Base-by-base conservation (phyloP, 2,888 invertebrate genomes). In the Cheilosia vulpina region DNA sequence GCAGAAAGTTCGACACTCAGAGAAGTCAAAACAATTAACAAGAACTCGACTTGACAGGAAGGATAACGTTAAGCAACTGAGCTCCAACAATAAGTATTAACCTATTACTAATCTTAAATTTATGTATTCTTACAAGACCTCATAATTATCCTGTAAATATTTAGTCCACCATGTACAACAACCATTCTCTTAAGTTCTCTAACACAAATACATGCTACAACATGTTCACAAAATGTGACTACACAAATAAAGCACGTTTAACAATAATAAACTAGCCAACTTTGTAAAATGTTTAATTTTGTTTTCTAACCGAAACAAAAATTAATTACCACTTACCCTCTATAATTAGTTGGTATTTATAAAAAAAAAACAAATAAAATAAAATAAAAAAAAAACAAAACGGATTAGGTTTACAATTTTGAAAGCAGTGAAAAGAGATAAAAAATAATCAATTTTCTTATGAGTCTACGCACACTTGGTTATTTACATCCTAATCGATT, bases 301-400 rank as follows among this genome's bases (percentile, higher is more conserved):
- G 15, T 63, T 62, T 21, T 21, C 13, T 21, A 50, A 11, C 3
- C 5, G 24, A 60, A 66, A 62, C 45, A 17, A 65, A 58, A 69
- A 58, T 71, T 73, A 50, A 66, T 75, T 73, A 84, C 69, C 79
- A 84, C 84, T 84, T 84, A 84, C 84, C 84, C 84, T 84, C 84
- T 84, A 71, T 38, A 82, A 71, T 82, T 65, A 79, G 84, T 76
- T 79, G 79, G 65, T 79, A 60, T 55, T 79, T 84, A 43, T 52
- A 71, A 52, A 63, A 77, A 58, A 72, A 2, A 72, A 65, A 62
- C 19, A 53, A 27, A 34, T 69, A 77, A 52, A 78, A 45, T 50
- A 65, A 50, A n/a, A 62, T 9, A 52, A 65, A 77, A 82, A 78
- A 65, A 76, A 75, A 50, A 79, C 34, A 50, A 78, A 83, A 73